Conservation (phyloP, 2,113 vertebrate genomes). For the Sylvietta virens region DNA sequence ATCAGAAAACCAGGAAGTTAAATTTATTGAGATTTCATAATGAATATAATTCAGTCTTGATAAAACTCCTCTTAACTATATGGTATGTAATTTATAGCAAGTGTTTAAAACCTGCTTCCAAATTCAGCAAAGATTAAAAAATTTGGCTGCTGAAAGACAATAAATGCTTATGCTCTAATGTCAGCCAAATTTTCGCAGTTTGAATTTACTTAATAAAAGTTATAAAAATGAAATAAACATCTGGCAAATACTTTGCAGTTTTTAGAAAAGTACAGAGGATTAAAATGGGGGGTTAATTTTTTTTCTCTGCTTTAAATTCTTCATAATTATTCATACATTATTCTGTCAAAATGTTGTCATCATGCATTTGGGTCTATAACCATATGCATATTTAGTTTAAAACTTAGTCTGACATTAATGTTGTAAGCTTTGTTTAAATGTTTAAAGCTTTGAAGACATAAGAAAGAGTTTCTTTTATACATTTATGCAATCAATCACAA, state of each 20-base stretch:
- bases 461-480: neutral
- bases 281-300: neutral
- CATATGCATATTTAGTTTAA: neutral
- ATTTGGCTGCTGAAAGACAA: neutral
- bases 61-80: neutral
- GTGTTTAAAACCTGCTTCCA: neutral
- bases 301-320: neutral
- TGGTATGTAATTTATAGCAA: neutral
- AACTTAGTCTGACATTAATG: neutral
- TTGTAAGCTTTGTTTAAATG: neutral
- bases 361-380: neutral
- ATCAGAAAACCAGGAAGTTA: neutral
- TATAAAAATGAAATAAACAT: neutral
- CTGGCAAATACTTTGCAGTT: neutral
- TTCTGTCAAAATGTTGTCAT: neutral
- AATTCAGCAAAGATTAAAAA: neutral
- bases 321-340: neutral
- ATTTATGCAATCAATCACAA: neutral
- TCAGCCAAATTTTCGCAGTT: neutral
- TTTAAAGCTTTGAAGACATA: neutral
- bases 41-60: neutral
- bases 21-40: neutral
- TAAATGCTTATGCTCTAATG: neutral
- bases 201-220: neutral
- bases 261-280: neutral